Percentiles rank a stretch among this genome's conserved stretches.
Conservation (phyloP, 2,113 vertebrate genomes). For the Tragulus kanchil region DNA sequence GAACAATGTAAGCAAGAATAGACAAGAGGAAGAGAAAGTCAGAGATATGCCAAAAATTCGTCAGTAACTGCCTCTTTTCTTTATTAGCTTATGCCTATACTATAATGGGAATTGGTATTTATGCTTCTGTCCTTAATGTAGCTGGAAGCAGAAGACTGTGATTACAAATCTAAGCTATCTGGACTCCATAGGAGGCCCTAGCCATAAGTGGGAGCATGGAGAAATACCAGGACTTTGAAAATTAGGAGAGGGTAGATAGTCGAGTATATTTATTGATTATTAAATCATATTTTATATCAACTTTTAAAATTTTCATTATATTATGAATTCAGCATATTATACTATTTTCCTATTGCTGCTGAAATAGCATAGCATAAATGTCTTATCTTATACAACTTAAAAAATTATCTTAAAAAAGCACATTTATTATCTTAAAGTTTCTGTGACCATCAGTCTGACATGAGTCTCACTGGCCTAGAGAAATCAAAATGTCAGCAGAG, state of each 20-base stretch:
- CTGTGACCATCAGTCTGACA: background rate
- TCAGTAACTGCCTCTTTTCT: background rate
- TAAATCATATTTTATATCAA: conserved; percentile 11
- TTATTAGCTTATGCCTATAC: background rate
- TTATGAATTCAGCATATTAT: background rate
- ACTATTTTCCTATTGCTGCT: background rate
- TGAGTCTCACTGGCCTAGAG: background rate
- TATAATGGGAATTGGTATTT: background rate
- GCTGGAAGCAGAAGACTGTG: background rate
- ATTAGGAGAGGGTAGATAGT: background rate
- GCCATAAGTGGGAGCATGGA: background rate
- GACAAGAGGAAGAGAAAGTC: background rate
- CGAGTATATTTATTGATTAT: background rate
- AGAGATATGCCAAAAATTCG: background rate
- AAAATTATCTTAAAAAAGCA: background rate
- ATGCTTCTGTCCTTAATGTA: background rate
- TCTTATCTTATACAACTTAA: background rate
- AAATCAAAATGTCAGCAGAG: background rate
- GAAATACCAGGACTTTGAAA: background rate
- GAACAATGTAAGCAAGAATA: background rate
- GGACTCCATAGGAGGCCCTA: background rate
- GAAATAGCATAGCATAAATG: background rate
- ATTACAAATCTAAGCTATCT: conserved; percentile 20
- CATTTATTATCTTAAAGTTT: background rate
- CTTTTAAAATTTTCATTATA: background rate